Percentiles rank a stretch among this genome's conserved stretches.
Conservation (phyloP, 2,797 vertebrate genomes). For the Darevskia nairensis region DNA sequence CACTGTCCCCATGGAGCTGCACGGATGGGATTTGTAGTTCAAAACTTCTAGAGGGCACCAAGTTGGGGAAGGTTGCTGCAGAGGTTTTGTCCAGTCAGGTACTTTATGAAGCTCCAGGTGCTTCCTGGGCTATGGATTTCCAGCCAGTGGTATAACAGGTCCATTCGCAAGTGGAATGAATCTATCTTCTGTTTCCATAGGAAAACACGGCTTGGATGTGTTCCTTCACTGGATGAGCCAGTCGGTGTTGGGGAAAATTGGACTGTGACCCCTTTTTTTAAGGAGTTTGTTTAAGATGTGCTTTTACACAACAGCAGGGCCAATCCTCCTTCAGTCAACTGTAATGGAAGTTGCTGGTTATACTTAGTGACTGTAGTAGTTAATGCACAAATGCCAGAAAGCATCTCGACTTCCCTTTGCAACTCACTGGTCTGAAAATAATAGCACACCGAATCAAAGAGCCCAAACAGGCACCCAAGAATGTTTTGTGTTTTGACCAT, state of each 20-base stretch:
- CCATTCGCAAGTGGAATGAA: background rate
- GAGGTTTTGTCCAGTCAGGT: too few species aligned
- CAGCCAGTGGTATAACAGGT: background rate
- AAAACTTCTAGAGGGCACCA: background rate
- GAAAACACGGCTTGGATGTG: background rate
- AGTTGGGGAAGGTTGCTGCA: too few species aligned
- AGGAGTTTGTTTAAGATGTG: background rate
- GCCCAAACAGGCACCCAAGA: background rate
- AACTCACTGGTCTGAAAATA: background rate
- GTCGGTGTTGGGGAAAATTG: background rate
- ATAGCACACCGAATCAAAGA: too few species aligned
- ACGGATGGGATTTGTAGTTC: background rate
- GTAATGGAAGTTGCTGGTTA: background rate
- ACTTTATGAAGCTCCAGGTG: too few species aligned
- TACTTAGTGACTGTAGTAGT: constrained; percentile 48
- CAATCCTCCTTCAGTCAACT: background rate
- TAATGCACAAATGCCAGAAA: constrained; percentile 35
- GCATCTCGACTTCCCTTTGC: background rate
- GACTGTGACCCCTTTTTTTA: background rate
- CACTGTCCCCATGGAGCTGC: too few species aligned
- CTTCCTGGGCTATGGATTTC: too few species aligned
- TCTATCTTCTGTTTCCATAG: background rate
- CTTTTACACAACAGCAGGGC: background rate
- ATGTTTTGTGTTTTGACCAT: background rate
- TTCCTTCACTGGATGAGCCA: background rate